These are phyloP conservation scores for Mirounga angustirostris DNA, from an alignment of 2,113 vertebrate species.

Conservation along the genomic window DNA sequence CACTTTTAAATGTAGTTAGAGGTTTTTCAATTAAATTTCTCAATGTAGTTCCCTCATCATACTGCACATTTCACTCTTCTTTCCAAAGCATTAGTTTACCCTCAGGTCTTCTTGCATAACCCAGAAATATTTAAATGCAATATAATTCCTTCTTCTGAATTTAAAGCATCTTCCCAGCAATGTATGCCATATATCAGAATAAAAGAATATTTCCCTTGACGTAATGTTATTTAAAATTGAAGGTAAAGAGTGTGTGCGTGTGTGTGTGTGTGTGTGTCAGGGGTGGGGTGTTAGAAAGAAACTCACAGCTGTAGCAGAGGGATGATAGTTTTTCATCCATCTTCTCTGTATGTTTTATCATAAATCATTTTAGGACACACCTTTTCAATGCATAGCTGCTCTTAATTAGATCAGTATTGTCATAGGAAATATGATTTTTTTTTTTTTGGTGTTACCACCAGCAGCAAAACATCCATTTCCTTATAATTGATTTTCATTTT, in stretches of 20 bases:
- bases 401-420: conserved; percentile 49
- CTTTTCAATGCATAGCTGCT: background rate
- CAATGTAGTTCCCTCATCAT: background rate
- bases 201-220: background rate
- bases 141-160: background rate
- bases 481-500: conserved; percentile 82
- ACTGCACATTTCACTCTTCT: background rate
- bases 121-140: background rate
- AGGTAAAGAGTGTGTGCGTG: background rate
- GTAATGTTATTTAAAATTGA: background rate
- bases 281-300: background rate
- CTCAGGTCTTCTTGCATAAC: background rate
- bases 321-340: background rate
- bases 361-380: conserved; percentile 18
- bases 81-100: background rate
- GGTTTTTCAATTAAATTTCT: conserved; percentile 1
- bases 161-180: background rate
- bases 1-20: background rate
- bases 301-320: background rate
- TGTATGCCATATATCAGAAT: background rate
- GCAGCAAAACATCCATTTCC: conserved; percentile 45
- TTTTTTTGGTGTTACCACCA: conserved; percentile 57
- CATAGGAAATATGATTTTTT: background rate
- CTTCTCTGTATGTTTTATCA: conserved; percentile 29
- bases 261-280: background rate